phyloP scores from a whole-genome alignment of 2,113 vertebrate genomes.

The Dicaeum eximium region DNA sequence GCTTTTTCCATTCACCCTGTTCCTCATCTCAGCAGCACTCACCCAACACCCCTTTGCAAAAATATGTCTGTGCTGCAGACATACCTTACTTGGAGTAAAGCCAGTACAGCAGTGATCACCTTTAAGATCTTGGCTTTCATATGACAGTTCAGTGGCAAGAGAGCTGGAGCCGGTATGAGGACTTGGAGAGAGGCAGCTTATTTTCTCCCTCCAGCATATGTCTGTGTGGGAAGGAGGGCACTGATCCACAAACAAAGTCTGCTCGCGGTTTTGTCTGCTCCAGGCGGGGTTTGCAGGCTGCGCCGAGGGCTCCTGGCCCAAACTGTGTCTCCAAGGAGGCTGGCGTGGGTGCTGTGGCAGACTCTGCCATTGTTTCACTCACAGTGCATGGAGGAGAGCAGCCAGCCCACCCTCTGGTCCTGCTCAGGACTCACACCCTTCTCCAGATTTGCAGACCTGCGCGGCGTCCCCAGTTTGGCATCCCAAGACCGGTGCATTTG shows the following conservation, averaged over 20 bases:
- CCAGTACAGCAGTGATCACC: background rate
- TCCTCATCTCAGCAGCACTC: background rate
- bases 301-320: background rate
- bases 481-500: background rate
- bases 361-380: background rate
- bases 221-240: constrained; percentile 38
- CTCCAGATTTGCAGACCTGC: background rate
- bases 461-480: rapidly evolving
- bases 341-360: background rate
- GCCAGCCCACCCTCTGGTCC: background rate
- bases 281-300: background rate
- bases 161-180: rapidly evolving
- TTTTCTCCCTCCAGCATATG: constrained; percentile 11
- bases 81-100: background rate
- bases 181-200: constrained; percentile 4
- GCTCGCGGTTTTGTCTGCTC: background rate
- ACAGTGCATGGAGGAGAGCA: background rate
- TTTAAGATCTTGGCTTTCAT: background rate
- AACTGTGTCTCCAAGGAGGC: background rate
- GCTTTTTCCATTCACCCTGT: background rate
- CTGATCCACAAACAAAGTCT: constrained; percentile 28
- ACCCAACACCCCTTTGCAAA: background rate
- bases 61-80: background rate
- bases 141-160: background rate
- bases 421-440: background rate